Conservation (phyloP, 2,888 invertebrate genomes). For the Ophraella communa region DNA sequence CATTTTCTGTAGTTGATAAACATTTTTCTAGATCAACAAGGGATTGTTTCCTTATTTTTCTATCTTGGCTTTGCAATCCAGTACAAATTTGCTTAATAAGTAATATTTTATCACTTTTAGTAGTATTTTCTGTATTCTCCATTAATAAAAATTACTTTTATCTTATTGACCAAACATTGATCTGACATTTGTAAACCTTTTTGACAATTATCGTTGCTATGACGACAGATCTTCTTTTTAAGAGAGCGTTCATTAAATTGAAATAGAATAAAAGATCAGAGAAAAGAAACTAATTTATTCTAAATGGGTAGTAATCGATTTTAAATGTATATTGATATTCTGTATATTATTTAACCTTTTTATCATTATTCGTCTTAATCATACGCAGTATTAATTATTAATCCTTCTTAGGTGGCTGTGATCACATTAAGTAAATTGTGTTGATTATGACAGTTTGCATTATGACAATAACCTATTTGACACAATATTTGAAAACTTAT, state of each 20-base stretch:
- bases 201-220: slow-evolving; percentile 13
- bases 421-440: neutral
- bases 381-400: no score
- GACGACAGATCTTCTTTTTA: slow-evolving; percentile 5
- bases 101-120: slow-evolving; percentile 32
- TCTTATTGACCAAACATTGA: neutral
- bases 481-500: neutral
- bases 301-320: no score
- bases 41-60: slow-evolving; percentile 65
- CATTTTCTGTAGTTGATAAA: slow-evolving; percentile 57
- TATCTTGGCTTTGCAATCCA: slow-evolving; percentile 67
- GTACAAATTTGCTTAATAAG: slow-evolving; percentile 49
- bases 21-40: slow-evolving; percentile 64
- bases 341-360: no score
- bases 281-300: no score
- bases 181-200: slow-evolving; percentile 24
- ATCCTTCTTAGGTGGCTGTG: neutral
- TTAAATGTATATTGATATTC: no score
- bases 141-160: slow-evolving; percentile 10
- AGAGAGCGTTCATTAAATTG: neutral
- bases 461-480: neutral
- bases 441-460: neutral
- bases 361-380: no score
- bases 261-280: no score
- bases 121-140: slow-evolving; percentile 1